These are phyloP conservation scores for Caenorhabditis uteleia DNA, from an alignment of 2,888 invertebrate species.

Conservation along the genomic window DNA sequence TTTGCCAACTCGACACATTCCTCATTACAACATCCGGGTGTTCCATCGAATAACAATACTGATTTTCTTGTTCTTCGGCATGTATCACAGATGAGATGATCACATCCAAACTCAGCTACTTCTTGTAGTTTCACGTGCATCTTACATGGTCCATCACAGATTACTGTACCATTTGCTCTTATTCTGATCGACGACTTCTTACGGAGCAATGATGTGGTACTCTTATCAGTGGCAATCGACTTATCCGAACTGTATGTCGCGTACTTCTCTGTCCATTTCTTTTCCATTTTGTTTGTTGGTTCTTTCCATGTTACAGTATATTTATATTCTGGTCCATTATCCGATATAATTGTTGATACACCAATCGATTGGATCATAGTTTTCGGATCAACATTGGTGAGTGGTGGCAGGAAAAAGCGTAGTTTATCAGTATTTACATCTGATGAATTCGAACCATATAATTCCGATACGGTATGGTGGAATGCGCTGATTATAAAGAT, in stretches of 20 bases:
- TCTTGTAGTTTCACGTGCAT: neutral
- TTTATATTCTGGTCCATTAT: neutral
- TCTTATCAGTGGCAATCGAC: no score
- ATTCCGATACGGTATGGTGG: neutral
- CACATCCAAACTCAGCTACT: conserved; percentile 29
- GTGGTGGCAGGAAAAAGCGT: neutral
- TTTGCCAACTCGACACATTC: neutral
- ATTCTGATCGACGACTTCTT: no score
- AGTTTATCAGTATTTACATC: neutral
- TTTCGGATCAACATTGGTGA: neutral
- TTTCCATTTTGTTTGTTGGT: neutral
- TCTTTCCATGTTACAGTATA: neutral
- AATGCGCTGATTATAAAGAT: neutral
- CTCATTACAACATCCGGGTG: conserved; percentile 3
- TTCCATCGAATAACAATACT: conserved; percentile 21
- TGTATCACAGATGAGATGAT: conserved; percentile 24
- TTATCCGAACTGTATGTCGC: no score
- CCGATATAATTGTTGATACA: neutral
- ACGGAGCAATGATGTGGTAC: no score
- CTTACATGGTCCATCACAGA: conserved; percentile 30
- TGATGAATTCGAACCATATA: neutral
- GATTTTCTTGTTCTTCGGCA: conserved; percentile 18
- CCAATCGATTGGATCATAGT: neutral
- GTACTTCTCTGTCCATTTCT: no score
- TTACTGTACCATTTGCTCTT: no score